Base-by-base conservation (phyloP, 1,140 invertebrate species). In the Scylla paramamosain region DNA sequence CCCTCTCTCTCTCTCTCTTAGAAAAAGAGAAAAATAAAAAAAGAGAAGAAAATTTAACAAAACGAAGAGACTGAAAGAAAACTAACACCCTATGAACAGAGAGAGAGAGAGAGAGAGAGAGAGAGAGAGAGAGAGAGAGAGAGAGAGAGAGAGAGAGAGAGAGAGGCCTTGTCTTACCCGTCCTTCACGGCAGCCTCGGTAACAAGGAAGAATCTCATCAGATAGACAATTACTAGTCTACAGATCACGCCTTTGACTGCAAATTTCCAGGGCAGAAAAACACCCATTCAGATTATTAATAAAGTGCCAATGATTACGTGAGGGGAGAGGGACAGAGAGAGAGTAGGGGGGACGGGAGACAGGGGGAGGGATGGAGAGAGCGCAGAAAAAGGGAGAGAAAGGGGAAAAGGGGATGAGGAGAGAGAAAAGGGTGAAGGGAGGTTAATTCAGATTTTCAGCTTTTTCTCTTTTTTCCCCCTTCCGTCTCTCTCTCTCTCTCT, bases 211-310 rank as follows among this genome's bases (percentile, higher is more conserved):
- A 88, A 88, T 93, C 93, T 89, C 93, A 94, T 94, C 93, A 90
- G 45, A 89, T 14, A 88, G 59, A 94, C 93, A 89, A 94, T 94
- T 94, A 94, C 93, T 14, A 14, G 86, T 20, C 93, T 52, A 87
- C 93, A 94, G 93, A 94, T 94, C 93, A 29, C 48, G 48, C 87
- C 93, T 89, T 31, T 67, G 77, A 94, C 89, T 89, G 77, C 88
- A 94, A 94, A 87, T 52, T 31, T 48, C 28, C 16, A 29, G 4
- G 93, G 16, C 25, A 10, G 32, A 90, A 94, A 94, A 94, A 94
- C 93, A 94, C 93, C 59, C 29, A 91, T 90, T 87, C 4, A 91
- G 46, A 94, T 94, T 94, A 94, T 94, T 94, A 91, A 94, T 94
- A 90, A 94, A 94, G 93, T 94, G 93, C 59, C 93, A 91, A 91